Evolutionary conservation across 2,113 vertebrate genomes (phyloP).

Genomic region (Bubo scandiacus): DNA sequence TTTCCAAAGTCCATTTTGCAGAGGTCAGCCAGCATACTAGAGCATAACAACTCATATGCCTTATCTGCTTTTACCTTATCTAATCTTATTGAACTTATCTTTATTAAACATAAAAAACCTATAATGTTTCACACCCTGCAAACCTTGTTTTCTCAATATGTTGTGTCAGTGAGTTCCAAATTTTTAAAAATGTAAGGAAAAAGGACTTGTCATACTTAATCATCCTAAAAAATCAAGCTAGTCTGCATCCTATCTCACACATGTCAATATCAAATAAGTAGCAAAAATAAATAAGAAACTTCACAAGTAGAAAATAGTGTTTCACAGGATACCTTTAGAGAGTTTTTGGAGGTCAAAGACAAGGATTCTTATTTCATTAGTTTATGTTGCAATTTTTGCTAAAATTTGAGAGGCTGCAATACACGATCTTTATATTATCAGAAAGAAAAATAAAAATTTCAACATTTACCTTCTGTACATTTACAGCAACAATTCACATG

Average conservation of each 20-base stretch:
- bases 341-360: background rate
- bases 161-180: background rate
- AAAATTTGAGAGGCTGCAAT: background rate
- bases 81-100: background rate
- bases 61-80: constrained; percentile 2
- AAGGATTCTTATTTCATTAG: background rate
- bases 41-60: background rate
- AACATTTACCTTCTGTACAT: background rate
- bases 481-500: background rate
- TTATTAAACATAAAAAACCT: background rate
- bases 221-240: background rate
- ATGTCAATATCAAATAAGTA: background rate
- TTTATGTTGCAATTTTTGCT: background rate
- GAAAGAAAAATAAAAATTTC: background rate
- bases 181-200: background rate
- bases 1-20: background rate
- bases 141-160: background rate
- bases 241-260: background rate
- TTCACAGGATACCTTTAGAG: background rate
- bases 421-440: background rate
- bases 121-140: background rate
- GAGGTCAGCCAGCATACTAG: background rate
- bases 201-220: background rate
- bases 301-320: background rate
- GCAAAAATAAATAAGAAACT: background rate